phyloP scores from a whole-genome alignment of 1,140 invertebrate genomes.

The Pristionchus pacificus region DNA sequence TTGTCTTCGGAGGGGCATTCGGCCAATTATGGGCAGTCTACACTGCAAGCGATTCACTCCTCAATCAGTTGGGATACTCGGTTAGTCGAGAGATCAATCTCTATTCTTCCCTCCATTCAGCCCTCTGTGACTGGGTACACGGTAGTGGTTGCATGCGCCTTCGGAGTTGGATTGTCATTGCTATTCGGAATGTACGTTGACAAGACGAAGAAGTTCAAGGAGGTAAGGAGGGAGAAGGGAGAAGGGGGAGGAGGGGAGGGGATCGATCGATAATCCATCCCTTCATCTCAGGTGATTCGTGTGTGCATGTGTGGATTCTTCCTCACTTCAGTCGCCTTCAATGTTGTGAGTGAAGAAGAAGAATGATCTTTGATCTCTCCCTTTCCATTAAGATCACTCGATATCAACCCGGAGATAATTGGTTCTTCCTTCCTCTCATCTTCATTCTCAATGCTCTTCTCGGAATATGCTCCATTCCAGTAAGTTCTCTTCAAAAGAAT shows the following conservation, averaged over 20 bases:
- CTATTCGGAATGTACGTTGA: conserved; percentile 37
- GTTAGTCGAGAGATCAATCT: conserved; percentile 3
- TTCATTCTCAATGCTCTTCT: background rate
- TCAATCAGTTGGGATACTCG: conserved; percentile 19
- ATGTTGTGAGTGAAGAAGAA: conserved; percentile 27
- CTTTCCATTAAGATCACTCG: background rate
- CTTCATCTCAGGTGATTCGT: conserved; percentile 37
- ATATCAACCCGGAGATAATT: conserved; percentile 9
- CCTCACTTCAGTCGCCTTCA: conserved; percentile 28
- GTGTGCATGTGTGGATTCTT: conserved; percentile 31
- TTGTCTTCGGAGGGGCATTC: conserved; percentile 29
- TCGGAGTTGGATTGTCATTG: conserved; percentile 29
- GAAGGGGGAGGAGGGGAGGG: too few species aligned
- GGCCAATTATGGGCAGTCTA: conserved; percentile 33
- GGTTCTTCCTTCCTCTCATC: conserved; percentile 2
- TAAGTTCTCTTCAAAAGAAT: background rate
- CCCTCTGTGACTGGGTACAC: conserved; percentile 20
- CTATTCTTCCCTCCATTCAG: background rate
- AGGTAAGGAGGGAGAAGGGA: conserved; percentile 22
- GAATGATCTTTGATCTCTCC: conserved; percentile 1
- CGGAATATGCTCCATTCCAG: background rate
- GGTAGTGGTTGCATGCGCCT: conserved; percentile 23
- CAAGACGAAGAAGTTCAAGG: conserved; percentile 38
- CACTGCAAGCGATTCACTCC: conserved; percentile 20
- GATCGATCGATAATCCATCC: too few species aligned